Percentiles rank a stretch among this genome's conserved stretches.
Conservation (phyloP, 2,797 vertebrate species). For the Micromesistius poutassou region DNA sequence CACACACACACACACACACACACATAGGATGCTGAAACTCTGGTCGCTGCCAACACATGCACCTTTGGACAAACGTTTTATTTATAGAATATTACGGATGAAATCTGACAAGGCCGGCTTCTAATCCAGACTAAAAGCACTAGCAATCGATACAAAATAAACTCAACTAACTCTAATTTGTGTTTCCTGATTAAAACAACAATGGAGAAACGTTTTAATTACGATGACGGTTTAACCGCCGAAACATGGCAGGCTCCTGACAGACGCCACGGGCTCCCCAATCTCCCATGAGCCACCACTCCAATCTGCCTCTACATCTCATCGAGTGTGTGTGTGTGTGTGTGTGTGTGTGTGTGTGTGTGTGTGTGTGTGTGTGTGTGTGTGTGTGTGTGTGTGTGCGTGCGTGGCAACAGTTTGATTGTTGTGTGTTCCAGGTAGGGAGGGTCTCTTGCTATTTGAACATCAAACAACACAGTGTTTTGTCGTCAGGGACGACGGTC, state of each 20-base stretch:
- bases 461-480: too few relatives aligned
- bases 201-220: neutral
- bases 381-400: neutral
- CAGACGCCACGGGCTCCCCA: neutral
- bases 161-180: neutral
- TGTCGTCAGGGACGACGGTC: too few relatives aligned
- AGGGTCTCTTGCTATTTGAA: too few relatives aligned
- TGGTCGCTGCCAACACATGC: neutral
- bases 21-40: neutral
- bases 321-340: slow-evolving; percentile 10
- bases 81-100: neutral
- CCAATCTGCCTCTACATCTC: neutral
- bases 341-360: neutral
- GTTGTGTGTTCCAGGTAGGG: too few relatives aligned
- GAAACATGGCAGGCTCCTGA: neutral
- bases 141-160: neutral
- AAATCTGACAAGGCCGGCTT: neutral
- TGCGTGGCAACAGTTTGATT: neutral
- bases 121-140: neutral
- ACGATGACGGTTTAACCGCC: neutral
- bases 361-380: neutral
- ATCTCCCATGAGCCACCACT: neutral
- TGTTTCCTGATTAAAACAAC: neutral
- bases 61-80: neutral
- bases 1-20: slow-evolving; percentile 1